phyloP scores from a whole-genome alignment of 2,113 vertebrate genomes.

The Tretioscincus oriximinensis region DNA sequence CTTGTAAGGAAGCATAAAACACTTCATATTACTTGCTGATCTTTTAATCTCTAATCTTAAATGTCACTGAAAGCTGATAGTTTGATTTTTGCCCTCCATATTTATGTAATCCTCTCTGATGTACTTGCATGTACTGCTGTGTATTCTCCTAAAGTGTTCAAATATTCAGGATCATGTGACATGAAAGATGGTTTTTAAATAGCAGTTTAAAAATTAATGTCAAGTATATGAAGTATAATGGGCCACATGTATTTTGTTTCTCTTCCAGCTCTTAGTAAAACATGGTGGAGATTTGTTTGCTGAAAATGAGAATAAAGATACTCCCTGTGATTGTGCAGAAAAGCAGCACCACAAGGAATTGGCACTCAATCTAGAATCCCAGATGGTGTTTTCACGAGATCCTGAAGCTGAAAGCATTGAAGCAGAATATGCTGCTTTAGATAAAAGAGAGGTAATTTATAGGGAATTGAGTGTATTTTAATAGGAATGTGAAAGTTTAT shows the following conservation, averaged over 20 bases:
- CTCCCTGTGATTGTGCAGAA: conserved; percentile 97
- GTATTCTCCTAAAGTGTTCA: not conserved
- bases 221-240: not conserved
- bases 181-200: not conserved
- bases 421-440: conserved; percentile 94
- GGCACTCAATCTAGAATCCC: conserved; percentile 95
- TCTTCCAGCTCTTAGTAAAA: conserved; percentile 84
- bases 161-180: not conserved
- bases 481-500: not conserved
- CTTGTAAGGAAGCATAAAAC: not conserved
- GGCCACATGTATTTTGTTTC: conserved; percentile 2
- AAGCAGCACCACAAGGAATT: conserved; percentile 96
- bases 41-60: not conserved
- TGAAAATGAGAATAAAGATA: conserved; percentile 97
- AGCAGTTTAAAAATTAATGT: not conserved
- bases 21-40: not conserved
- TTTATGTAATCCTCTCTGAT: not conserved
- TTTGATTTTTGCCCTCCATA: not conserved
- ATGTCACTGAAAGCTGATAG: not conserved
- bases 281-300: conserved; percentile 92
- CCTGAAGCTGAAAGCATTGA: conserved; percentile 93
- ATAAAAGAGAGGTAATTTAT: conserved; percentile 88
- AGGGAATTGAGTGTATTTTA: not conserved
- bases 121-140: not conserved
- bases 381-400: conserved; percentile 97